Conservation (phyloP, 2,888 invertebrate genomes). For the Megamerina dolium region DNA sequence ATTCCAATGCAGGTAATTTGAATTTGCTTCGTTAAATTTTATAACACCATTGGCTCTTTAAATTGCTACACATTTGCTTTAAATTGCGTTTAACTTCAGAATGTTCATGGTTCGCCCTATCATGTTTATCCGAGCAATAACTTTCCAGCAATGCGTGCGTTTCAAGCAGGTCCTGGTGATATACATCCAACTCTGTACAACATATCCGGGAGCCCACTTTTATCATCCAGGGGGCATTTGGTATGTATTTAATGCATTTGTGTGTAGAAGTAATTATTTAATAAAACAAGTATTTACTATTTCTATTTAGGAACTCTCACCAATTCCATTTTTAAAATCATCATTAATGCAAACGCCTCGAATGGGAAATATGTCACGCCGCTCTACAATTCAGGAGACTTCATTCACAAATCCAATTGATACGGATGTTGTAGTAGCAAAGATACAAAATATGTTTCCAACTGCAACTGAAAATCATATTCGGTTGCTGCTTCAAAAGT, state of each 20-base stretch:
- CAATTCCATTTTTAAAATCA: constrained; percentile 35
- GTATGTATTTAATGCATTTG: constrained; percentile 24
- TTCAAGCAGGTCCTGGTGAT: constrained; percentile 50
- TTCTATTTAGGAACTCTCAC: constrained; percentile 49
- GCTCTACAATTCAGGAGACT: constrained; percentile 56
- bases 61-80: no score
- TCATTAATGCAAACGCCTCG: constrained; percentile 34
- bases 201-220: constrained; percentile 46
- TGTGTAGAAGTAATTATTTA: constrained; percentile 3
- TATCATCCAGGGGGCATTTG: constrained; percentile 40
- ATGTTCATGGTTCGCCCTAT: constrained; percentile 60
- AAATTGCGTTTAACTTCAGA: neutral
- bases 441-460: constrained; percentile 83
- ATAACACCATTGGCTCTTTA: no score
- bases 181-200: constrained; percentile 40
- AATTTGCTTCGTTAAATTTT: neutral
- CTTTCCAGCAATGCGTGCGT: constrained; percentile 58
- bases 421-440: constrained; percentile 68
- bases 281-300: no score
- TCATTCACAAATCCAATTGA: constrained; percentile 59
- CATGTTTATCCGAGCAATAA: constrained; percentile 65
- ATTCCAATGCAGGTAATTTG: constrained; percentile 59
- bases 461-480: constrained; percentile 86
- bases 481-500: constrained; percentile 81
- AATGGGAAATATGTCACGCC: constrained; percentile 40